A percentile compares a stretch with the other conserved stretches of the same genome.
phyloP scores from a whole-genome alignment of 1,140 invertebrate genomes.

The Achroia grisella region DNA sequence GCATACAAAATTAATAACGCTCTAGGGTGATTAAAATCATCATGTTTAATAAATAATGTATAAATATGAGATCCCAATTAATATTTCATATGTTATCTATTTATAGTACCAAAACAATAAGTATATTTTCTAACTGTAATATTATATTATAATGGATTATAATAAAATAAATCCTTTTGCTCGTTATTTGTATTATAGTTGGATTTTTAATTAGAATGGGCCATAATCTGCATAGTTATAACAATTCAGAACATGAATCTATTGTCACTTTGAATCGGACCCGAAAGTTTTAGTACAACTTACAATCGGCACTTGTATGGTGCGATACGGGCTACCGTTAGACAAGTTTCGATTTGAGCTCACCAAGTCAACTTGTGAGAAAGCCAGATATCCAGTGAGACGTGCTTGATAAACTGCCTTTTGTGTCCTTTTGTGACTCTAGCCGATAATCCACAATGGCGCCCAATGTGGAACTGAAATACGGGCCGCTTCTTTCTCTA shows the following conservation, averaged over 20 bases:
- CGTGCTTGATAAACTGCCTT: slow-evolving; percentile 45
- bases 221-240: background rate
- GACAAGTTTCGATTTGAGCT: slow-evolving; percentile 29
- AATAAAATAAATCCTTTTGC: too few relatives aligned
- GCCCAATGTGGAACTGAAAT: slow-evolving; percentile 17
- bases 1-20: slow-evolving; percentile 6
- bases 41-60: slow-evolving; percentile 2
- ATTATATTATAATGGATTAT: background rate
- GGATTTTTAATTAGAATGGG: background rate
- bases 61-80: slow-evolving; percentile 5
- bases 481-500: slow-evolving; percentile 5
- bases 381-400: slow-evolving; percentile 31
- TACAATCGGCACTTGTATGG: background rate
- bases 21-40: too few relatives aligned
- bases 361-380: slow-evolving; percentile 26
- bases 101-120: background rate
- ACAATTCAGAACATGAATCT: background rate
- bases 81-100: too few relatives aligned
- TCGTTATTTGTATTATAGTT: background rate
- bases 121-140: background rate
- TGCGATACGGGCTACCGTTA: slow-evolving; percentile 17
- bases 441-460: slow-evolving; percentile 33
- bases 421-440: slow-evolving; percentile 36
- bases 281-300: background rate
- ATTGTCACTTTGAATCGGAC: background rate